A percentile compares a stretch with the other conserved stretches of the same genome.
Conservation (phyloP, 1,140 invertebrate species). For the Tetramorium alpestre region DNA sequence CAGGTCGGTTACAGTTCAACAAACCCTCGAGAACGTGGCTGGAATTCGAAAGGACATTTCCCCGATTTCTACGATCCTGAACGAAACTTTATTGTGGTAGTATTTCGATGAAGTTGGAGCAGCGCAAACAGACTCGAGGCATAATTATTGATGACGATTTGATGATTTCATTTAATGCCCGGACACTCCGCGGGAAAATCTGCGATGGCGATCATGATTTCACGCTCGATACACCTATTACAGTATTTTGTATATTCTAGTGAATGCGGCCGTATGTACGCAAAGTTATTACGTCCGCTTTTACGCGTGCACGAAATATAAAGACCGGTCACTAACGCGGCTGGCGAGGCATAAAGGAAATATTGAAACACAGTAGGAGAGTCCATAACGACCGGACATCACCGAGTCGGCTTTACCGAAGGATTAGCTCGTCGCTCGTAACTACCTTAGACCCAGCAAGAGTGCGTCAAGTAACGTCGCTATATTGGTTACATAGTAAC, state of each 20-base stretch:
- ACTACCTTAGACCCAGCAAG: constrained; percentile 4
- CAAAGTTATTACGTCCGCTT: constrained; percentile 62
- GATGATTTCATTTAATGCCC: constrained; percentile 46
- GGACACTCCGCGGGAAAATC: background rate
- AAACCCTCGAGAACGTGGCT: constrained; percentile 14
- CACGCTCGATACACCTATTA: background rate
- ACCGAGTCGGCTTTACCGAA: constrained; percentile 27
- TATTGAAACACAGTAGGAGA: constrained; percentile 71
- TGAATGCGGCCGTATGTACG: background rate
- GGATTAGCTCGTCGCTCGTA: constrained; percentile 61
- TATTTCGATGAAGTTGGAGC: background rate
- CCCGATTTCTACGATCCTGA: background rate
- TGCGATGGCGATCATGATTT: background rate
- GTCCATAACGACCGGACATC: constrained; percentile 52
- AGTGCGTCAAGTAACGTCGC: constrained; percentile 51
- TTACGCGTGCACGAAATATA: constrained; percentile 65
- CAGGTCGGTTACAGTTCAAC: background rate
- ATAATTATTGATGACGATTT: constrained; percentile 53
- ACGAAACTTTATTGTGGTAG: constrained; percentile 33
- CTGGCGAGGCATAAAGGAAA: constrained; percentile 62
- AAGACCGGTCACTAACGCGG: constrained; percentile 60
- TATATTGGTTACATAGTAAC: constrained; percentile 41
- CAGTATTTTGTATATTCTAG: background rate
- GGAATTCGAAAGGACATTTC: constrained; percentile 23
- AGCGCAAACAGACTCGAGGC: background rate